Evolutionary conservation across 2,113 vertebrate species (phyloP).

Genomic region (Lasiurus borealis): DNA sequence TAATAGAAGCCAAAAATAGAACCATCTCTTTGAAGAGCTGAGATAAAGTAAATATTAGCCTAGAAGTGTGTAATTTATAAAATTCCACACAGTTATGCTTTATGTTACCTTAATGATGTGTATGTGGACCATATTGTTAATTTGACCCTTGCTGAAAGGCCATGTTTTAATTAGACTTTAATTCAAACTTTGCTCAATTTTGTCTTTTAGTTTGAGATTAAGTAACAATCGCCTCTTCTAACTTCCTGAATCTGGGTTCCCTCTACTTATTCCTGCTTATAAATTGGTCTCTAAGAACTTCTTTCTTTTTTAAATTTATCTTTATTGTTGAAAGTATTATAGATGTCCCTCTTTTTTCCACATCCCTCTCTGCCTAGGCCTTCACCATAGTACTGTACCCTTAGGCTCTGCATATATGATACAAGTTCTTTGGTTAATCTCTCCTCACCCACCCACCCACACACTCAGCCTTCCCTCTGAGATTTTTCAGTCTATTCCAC

Average conservation of each 20-base stretch:
- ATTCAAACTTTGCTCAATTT: background rate
- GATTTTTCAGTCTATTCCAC: no score
- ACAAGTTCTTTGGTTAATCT: no score
- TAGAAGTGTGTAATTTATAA: background rate
- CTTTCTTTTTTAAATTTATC: background rate
- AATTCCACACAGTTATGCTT: background rate
- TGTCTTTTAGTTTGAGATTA: background rate
- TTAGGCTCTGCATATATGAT: no score
- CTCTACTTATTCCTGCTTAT: background rate
- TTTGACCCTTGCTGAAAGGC: background rate
- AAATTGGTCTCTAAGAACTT: background rate
- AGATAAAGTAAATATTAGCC: background rate
- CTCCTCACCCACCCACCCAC: no score
- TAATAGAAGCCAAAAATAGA: background rate
- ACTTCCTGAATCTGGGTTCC: background rate
- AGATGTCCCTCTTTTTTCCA: no score
- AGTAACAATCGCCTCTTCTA: background rate
- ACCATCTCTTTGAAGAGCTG: background rate
- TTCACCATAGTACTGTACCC: no score
- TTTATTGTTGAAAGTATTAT: no score
- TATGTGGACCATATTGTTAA: background rate
- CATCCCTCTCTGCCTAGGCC: no score
- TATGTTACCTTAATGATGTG: background rate
- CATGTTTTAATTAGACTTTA: background rate
- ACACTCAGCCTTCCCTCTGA: no score